phyloP scores from a whole-genome alignment of 2,888 invertebrate species.

The Nephrotoma flavescens region DNA sequence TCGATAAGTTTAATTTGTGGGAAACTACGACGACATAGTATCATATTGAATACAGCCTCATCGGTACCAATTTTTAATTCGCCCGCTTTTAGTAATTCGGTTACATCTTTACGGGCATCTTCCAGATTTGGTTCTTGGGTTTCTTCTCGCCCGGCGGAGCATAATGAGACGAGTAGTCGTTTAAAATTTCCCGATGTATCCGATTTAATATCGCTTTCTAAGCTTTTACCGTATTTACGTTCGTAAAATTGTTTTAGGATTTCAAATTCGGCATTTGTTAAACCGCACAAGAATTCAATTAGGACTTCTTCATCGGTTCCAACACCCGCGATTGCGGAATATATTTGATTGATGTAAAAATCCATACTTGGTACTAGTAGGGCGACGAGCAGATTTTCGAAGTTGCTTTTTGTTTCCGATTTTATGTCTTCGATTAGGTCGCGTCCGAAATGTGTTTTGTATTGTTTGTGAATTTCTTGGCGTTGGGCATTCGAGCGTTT shows the following conservation, averaged over 20 bases:
- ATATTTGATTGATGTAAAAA: constrained; percentile 69
- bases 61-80: constrained; percentile 57
- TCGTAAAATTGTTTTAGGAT: constrained; percentile 65
- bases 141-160: constrained; percentile 57
- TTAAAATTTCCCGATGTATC: constrained; percentile 90
- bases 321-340: constrained; percentile 68
- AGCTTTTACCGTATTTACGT: constrained; percentile 53
- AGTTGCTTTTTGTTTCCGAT: constrained; percentile 77
- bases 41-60: constrained; percentile 71
- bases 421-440: constrained; percentile 71
- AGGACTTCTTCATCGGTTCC: constrained; percentile 80
- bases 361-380: constrained; percentile 74
- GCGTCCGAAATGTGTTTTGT: constrained; percentile 33
- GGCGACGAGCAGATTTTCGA: constrained; percentile 69
- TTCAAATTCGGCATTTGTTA: constrained; percentile 71
- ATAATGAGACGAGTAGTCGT: constrained; percentile 72
- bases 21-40: constrained; percentile 64
- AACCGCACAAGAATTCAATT: constrained; percentile 77
- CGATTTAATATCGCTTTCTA: constrained; percentile 69
- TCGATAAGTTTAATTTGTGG: constrained; percentile 45
- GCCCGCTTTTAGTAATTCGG: constrained; percentile 64
- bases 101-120: constrained; percentile 66
- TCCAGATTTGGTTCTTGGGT: constrained; percentile 54
- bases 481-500: constrained; percentile 75
- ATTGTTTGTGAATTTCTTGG: constrained; percentile 24